A percentile compares a stretch with the other conserved stretches of the same genome.
Evolutionary conservation across 2,797 vertebrate species (phyloP).

Genomic region (Carduelis carduelis): DNA sequence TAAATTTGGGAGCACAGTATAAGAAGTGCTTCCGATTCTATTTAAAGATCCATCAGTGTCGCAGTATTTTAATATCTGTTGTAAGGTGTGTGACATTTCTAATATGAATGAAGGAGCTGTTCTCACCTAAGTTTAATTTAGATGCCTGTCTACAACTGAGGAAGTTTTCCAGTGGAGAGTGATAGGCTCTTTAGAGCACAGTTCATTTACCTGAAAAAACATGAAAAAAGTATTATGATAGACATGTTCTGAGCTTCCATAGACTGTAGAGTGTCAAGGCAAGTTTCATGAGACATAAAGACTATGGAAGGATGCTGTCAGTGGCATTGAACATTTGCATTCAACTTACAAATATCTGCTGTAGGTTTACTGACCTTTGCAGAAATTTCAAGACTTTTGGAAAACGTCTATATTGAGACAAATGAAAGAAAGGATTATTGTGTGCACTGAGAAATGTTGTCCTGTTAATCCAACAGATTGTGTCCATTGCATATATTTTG

Average conservation of each 20-base stretch:
- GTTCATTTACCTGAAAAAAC: neutral
- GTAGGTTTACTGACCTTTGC: neutral
- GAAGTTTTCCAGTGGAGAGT: neutral
- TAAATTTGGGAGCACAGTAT: neutral
- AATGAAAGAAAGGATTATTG: neutral
- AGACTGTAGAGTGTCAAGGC: neutral
- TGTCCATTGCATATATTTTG: neutral
- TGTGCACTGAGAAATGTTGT: neutral
- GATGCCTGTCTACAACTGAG: neutral
- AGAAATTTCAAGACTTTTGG: neutral
- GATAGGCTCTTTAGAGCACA: neutral
- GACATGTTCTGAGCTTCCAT: neutral
- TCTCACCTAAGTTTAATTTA: neutral
- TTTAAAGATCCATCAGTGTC: neutral
- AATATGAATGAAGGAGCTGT: neutral
- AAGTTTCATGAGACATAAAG: neutral
- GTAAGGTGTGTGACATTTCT: neutral
- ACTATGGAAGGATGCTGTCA: neutral
- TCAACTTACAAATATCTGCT: neutral
- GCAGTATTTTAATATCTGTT: neutral
- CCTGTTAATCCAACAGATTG: neutral
- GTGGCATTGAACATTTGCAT: neutral
- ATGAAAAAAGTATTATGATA: neutral
- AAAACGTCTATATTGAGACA: neutral
- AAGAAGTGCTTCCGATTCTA: neutral